These are phyloP conservation scores for Brachionus asplanchnoidis DNA, from an alignment of 1,140 invertebrate species.

Conservation along the genomic window DNA sequence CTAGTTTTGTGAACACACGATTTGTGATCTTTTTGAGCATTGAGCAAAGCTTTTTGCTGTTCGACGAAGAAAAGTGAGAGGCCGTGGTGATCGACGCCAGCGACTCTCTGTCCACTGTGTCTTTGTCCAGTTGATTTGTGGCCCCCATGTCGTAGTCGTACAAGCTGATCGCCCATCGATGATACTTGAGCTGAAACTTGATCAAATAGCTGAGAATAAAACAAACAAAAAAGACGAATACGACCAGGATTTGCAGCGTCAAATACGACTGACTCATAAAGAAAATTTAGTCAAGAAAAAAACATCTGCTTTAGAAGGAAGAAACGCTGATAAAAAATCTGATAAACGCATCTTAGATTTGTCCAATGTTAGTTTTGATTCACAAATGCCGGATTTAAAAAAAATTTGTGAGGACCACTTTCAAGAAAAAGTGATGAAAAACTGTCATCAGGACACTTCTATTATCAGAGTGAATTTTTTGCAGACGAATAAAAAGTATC, in stretches of 20 bases:
- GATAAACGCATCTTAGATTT: no score
- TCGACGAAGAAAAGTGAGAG: slow-evolving; percentile 17
- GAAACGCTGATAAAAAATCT: no score
- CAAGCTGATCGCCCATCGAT: not conserved
- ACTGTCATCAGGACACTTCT: no score
- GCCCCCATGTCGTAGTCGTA: slow-evolving; percentile 16
- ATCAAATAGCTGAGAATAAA: slow-evolving; percentile 40
- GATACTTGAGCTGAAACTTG: slow-evolving; percentile 37
- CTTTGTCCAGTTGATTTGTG: not conserved
- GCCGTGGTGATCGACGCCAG: not conserved
- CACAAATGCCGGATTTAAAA: no score
- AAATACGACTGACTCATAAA: slow-evolving; percentile 38
- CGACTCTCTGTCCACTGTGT: not conserved
- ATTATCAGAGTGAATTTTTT: no score
- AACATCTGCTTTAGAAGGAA: no score
- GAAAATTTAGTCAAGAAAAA: no score
- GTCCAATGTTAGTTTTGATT: no score
- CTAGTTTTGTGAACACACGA: slow-evolving; percentile 17
- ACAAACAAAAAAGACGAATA: slow-evolving; percentile 33
- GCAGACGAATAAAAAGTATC: no score
- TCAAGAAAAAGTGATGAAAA: no score
- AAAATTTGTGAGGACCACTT: no score
- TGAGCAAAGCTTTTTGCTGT: not conserved
- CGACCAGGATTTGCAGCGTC: slow-evolving; percentile 5
- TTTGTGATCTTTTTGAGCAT: not conserved